Evolutionary conservation across 2,888 invertebrate genomes (phyloP).

Genomic region (Pardosa pseudoannulata): DNA sequence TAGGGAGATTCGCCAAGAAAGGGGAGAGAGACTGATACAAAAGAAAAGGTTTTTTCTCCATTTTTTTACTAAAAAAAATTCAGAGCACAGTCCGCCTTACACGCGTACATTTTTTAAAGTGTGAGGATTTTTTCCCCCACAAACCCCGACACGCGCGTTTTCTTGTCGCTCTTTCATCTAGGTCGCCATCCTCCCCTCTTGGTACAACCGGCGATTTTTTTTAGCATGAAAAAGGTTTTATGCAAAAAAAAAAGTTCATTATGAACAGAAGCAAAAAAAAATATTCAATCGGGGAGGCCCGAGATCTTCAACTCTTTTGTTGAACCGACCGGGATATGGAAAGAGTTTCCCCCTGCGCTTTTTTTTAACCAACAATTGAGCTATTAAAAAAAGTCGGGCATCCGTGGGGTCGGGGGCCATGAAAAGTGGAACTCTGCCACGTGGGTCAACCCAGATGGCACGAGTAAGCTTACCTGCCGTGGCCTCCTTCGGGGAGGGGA

Average conservation of each 20-base stretch:
- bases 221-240: not conserved
- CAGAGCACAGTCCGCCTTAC: slow-evolving; percentile 2
- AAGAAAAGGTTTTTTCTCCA: slow-evolving; percentile 10
- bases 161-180: slow-evolving; percentile 56
- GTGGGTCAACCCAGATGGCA: slow-evolving; percentile 61
- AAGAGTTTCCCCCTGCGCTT: slow-evolving; percentile 32
- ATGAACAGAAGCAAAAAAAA: slow-evolving; percentile 44
- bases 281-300: slow-evolving; percentile 42
- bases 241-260: slow-evolving; percentile 35
- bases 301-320: slow-evolving; percentile 69
- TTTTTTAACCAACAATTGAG: slow-evolving; percentile 46
- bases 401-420: slow-evolving; percentile 46
- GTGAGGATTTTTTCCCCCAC: not conserved
- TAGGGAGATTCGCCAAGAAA: slow-evolving; percentile 16
- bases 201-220: slow-evolving; percentile 21
- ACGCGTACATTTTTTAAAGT: slow-evolving; percentile 17
- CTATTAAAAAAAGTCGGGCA: slow-evolving; percentile 23
- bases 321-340: slow-evolving; percentile 38
- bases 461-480: slow-evolving; percentile 55
- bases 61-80: slow-evolving; percentile 1
- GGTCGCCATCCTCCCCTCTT: slow-evolving; percentile 24
- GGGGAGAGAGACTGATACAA: slow-evolving; percentile 4
- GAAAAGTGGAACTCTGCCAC: slow-evolving; percentile 49
- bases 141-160: slow-evolving; percentile 35
- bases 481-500: slow-evolving; percentile 50